Base-by-base conservation (phyloP, 2,888 invertebrate genomes). In the Leptogaster cylindrica region DNA sequence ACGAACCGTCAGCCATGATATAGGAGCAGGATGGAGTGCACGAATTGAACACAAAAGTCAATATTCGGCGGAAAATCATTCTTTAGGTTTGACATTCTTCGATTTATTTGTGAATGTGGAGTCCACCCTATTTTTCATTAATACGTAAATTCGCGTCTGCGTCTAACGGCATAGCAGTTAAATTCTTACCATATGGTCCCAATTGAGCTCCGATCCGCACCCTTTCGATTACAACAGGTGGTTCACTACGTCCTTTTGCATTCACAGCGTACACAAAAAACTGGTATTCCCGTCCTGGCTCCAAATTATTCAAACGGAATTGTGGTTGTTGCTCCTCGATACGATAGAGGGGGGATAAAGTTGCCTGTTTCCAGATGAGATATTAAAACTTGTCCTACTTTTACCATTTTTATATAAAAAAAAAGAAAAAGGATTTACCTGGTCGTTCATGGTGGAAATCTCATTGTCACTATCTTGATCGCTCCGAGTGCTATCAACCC, bases 261-360 rank as follows among this genome's bases (percentile, higher is more conserved):
- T 93, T 94, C 73, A 91, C 89, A 16, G 93, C 90, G 78, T 90
- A 93, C 27, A 93, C 89, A 71, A 88, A 83, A 71, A 93, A 85
- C 76, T 90, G 89, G 81, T 93, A 94, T 76, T 87, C 86, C 72
- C 87, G 86, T 61, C 90, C 92, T 14, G 92, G 89, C 67, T 89
- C 86, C 68, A 94, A 83, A 72, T 88, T 88, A 76, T 88, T 88
- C 67, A 92, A 82, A 50, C 88, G 84, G 75, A 92, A 92, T 73
- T 86, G 86, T 1, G 92, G 92, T 69, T 83, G 82, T 71, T 85
- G 83, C 79, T 88, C 85, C 77, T 88, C 82, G 74, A 87, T 83
- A 74, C 88, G 81, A 78, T 87, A 86, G 67, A 89, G 82, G 72
- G 88, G 85, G 75, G 86, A 82, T 33, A 85, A 78, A 52, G 84